Base-by-base conservation (phyloP, 2,113 vertebrate genomes). In the Ictidomys tridecemlineatus region DNA sequence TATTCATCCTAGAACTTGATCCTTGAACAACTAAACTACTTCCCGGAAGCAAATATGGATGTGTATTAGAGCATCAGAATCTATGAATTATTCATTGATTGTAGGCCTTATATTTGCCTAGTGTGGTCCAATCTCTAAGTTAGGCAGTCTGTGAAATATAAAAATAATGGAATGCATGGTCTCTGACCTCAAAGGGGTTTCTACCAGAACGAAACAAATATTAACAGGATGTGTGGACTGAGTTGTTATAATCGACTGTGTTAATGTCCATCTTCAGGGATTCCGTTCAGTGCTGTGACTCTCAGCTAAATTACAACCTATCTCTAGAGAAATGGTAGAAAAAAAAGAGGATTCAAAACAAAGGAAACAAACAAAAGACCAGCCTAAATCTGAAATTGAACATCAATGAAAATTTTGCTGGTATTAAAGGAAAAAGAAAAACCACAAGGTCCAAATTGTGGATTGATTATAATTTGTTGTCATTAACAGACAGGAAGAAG, bases 31-130 rank as follows among this genome's bases (percentile, higher is more conserved):
- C 96, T 94, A 84, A 96, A 95, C 96, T 97, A 98, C 97, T 98
- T 98, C 97, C 97, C 93, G 95, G 97, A 98, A 98, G 82, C 97
- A 98, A 98, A 97, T 92, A 97, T 85, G 82, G 96, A 97, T 97
- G 84, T 95, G 65, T 97, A 97, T 97, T 95, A 97, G 87, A 95
- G 96, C 92, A 97, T 95, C 95, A 91, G 84, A 94, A 95, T 82
- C 42, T 63, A 97, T 98, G 77, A 97, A 97, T 96, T 97, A 98
- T 97, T 97, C 96, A 97, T 97, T 67, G 96, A 97, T 96, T 63
- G 89, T 93, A 65, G 93, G 95, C 92, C 30, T 97, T 95, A 13
- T 88, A 77, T 97, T 95, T 97, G 79, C 72, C 42, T 85, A 63
- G 84, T 79, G 42, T 90, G 86, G 94, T 76, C 82, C 86, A 91